Base-by-base conservation (phyloP, 2,888 invertebrate genomes). In the Ceramica pisi region DNA sequence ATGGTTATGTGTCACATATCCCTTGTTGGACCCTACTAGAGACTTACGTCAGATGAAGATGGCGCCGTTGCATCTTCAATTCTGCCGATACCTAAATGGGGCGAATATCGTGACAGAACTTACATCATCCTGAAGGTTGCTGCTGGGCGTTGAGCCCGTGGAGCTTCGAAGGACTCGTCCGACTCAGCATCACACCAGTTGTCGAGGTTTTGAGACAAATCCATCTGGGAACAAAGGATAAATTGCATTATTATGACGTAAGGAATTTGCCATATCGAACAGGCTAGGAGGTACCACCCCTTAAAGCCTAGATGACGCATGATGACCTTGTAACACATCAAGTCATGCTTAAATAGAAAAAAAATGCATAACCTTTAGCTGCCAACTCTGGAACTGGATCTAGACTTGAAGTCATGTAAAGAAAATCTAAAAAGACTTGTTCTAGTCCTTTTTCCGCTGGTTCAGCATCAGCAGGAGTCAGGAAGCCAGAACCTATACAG, bases 101-200 rank as follows among this genome's bases (percentile, higher is more conserved):
- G 1, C 8, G 46, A 53, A 51, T 8, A 61, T n/a, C 1, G 2
- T 35, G 4, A 50, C 1, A 56, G 23, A 44, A 19, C 67, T 23
- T 46, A 73, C 73, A 14, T 44, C 35, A 50, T 56, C 41, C 55
- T 44, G 9, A 23, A 51, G 62, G 35, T 59, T 75, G 69, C 41
- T 14, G 21, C 14, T 21, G 41, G 59, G 51, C 53, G 75, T 48
- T 60, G 51, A 41, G n/a, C 26, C 6, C 48, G 35, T 35, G 57
- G 41, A 0, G 35, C 41, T 1, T 57, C 0, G 21, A 26, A 38
- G 26, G 26, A 44, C 12, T 6, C 19, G 4, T 12, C 23, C 23
- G 2, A 6, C 16, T 26, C n/a, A 19, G 12, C n/a, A n/a, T 21
- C 61, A 9, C 48, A 26, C 23, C 23, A 35, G 56, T 14, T 26